These are phyloP conservation scores for Glareola pratincola DNA, from an alignment of 2,113 vertebrate genomes.

Conservation along the genomic window DNA sequence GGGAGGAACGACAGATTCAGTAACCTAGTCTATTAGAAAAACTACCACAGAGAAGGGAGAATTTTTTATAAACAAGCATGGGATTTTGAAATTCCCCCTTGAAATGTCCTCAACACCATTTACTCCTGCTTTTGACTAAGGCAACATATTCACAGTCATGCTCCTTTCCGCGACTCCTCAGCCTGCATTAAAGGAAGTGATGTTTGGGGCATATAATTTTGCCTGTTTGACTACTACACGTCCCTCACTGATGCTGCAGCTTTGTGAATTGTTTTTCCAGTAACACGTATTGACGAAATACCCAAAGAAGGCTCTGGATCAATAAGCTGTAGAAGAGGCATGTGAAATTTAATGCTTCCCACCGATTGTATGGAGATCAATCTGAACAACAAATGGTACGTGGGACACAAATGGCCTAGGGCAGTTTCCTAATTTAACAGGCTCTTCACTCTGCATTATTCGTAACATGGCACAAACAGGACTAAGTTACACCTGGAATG, in stretches of 20 bases:
- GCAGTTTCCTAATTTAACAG: not conserved
- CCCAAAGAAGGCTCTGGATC: slow-evolving; percentile 9
- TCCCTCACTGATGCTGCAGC: not conserved
- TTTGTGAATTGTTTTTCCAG: slow-evolving; percentile 20
- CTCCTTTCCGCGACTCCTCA: not conserved
- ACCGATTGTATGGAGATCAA: not conserved
- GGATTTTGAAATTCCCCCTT: not conserved
- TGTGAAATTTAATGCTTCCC: slow-evolving; percentile 3
- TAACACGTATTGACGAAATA: not conserved
- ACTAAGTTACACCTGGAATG: rapidly evolving
- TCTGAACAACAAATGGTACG: not conserved
- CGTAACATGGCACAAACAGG: not conserved
- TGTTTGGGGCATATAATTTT: not conserved
- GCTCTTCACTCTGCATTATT: not conserved
- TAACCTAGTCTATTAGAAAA: not conserved
- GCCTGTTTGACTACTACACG: not conserved
- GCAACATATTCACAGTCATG: not conserved
- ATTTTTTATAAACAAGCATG: not conserved
- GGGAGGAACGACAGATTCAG: not conserved
- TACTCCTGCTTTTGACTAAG: not conserved
- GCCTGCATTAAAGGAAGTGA: not conserved
- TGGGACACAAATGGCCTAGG: not conserved
- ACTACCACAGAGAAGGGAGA: not conserved
- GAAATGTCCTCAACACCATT: not conserved
- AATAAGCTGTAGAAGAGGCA: not conserved